Evolutionary conservation across 2,888 invertebrate species (phyloP).

Genomic region (Chymomyza fuscimana): DNA sequence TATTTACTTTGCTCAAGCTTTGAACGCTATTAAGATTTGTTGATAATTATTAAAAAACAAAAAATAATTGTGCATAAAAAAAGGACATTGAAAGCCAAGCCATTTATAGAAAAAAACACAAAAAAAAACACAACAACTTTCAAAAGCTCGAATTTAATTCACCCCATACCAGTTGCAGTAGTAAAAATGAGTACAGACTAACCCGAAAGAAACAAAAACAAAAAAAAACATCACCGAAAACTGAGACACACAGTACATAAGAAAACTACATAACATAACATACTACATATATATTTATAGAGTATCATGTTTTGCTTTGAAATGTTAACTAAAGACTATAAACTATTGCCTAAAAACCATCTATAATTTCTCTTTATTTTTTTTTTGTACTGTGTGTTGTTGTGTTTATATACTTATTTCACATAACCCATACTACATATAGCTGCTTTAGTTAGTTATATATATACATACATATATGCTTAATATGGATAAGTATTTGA

Average conservation of each 20-base stretch:
- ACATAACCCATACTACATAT: background rate
- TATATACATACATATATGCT: slow-evolving; percentile 3
- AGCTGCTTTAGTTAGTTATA: background rate
- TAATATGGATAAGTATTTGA: background rate
- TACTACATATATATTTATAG: background rate
- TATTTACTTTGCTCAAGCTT: slow-evolving; percentile 9
- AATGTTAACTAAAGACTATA: background rate
- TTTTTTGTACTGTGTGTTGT: background rate
- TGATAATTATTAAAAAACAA: slow-evolving; percentile 16
- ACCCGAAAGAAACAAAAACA: slow-evolving; percentile 27
- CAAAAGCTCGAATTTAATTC: slow-evolving; percentile 66
- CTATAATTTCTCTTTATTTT: background rate
- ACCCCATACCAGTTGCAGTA: slow-evolving; percentile 31
- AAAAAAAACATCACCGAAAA: slow-evolving; percentile 3
- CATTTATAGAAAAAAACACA: slow-evolving; percentile 11
- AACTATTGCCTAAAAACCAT: background rate
- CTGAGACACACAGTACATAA: slow-evolving; percentile 27
- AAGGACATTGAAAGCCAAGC: background rate
- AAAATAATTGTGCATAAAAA: background rate
- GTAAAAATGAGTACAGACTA: slow-evolving; percentile 32
- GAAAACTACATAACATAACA: slow-evolving; percentile 1
- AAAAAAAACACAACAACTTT: slow-evolving; percentile 39
- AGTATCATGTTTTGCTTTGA: background rate
- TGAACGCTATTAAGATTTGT: slow-evolving; percentile 13
- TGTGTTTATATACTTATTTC: slow-evolving; percentile 4